Evolutionary conservation across 2,888 invertebrate genomes (phyloP), one percentile per base, ranked within the genome.

Genomic region (Apotomis betuletana): DNA sequence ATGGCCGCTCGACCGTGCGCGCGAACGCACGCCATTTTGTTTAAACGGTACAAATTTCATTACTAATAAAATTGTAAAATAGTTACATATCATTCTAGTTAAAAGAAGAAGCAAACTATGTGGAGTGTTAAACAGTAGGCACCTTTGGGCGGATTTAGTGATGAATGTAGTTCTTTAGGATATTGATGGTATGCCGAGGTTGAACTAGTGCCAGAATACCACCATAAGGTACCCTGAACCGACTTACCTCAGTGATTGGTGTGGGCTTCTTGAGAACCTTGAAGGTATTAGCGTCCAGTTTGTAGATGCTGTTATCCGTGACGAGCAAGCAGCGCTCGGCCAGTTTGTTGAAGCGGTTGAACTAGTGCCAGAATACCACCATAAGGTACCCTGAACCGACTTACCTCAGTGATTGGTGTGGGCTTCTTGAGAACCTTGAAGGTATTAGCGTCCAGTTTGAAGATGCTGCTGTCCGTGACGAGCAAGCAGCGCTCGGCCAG

Each of bases 391-490:
- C 15, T 4, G 9, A 49, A 49, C 6, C 5, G 8, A 52, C 80
- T 75, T 78, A 96, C 96, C 90, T 97, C 96, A 67, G 95, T 94
- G 70, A 98, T 95, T 5, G 95, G 95, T 78, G 96, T 96, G n/a
- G 97, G 97, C 79, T 97, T 96, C 86, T 96, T 97, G 94, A 99
- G 95, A 60, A 96, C 96, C 83, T 97, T 97, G 89, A 98, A 99
- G 82, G 97, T 98, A 79, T 95, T 90, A 3, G 95, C 95, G 81
- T 99, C 98, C 79, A 99, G 92, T 86, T 99, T 99, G 91, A 96
- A 98, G 77, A 99, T 95, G 49, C 95, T 95, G 36, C 94, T 94
- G 78, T 98, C 98, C 0, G 98, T 98, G 75, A 99, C 92, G 46
- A 98, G 94, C 76, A 99, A 90, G n/a, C 97, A 97, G 70, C 99